Conservation (phyloP, 2,113 vertebrate genomes). For the Percopsis transmontana region DNA sequence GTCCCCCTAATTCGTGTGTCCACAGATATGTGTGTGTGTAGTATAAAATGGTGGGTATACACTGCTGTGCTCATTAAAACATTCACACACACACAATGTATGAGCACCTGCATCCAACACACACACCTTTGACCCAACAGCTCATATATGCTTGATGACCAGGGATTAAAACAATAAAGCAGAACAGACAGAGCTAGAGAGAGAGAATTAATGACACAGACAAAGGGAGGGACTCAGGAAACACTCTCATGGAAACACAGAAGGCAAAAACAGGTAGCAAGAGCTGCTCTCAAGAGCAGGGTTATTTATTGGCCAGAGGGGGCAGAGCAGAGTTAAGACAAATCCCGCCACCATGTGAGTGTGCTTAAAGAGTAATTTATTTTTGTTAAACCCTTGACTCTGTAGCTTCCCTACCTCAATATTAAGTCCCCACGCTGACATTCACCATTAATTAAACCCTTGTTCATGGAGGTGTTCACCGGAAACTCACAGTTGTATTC, state of each 20-base stretch:
- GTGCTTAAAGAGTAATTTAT: too few species aligned
- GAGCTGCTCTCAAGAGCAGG: constrained; percentile 18
- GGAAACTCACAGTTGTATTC: too few species aligned
- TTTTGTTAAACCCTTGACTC: too few species aligned
- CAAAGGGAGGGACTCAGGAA: constrained; percentile 1
- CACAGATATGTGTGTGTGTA: constrained; percentile 6
- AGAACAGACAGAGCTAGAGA: constrained; percentile 9
- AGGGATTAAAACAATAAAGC: constrained; percentile 24
- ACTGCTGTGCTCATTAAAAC: constrained; percentile 62
- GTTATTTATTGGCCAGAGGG: too few species aligned
- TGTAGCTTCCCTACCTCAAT: too few species aligned
- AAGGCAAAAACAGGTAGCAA: constrained; percentile 23
- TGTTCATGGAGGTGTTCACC: too few species aligned
- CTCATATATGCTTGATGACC: constrained; percentile 38
- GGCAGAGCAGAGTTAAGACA: too few species aligned
- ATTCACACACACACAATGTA: constrained; percentile 70
- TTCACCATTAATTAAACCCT: too few species aligned
- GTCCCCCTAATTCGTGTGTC: too few species aligned
- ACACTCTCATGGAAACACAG: constrained; percentile 10
- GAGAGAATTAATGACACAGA: background rate
- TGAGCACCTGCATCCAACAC: constrained; percentile 70
- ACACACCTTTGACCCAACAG: constrained; percentile 44
- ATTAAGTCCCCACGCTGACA: too few species aligned
- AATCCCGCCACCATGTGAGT: too few species aligned
- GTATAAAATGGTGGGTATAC: constrained; percentile 29